Conservation (phyloP, 2,797 vertebrate species). For the Taenioides sp. region DNA sequence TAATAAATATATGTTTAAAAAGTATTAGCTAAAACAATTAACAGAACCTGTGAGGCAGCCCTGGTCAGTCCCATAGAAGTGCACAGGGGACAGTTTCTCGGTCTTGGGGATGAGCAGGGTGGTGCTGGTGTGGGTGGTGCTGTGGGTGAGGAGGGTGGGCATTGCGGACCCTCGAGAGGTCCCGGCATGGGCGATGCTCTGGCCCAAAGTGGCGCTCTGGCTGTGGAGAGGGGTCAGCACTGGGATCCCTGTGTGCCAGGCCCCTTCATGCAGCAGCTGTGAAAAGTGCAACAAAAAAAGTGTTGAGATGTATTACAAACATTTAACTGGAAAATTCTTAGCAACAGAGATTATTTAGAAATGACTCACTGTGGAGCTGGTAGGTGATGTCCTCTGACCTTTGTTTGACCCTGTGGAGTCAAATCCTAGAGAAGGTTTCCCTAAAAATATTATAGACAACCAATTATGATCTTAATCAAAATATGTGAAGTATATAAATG, state of each 20-base stretch:
- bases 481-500: background rate
- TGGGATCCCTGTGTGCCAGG: slow-evolving; percentile 58
- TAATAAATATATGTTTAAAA: background rate
- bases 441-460: slow-evolving; percentile 52
- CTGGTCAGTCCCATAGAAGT: slow-evolving; percentile 74
- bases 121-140: slow-evolving; percentile 39
- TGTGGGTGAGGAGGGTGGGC: slow-evolving; percentile 64
- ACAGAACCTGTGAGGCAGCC: slow-evolving; percentile 64
- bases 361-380: slow-evolving; percentile 66
- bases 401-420: slow-evolving; percentile 59
- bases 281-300: background rate
- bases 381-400: slow-evolving; percentile 67
- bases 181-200: slow-evolving; percentile 32
- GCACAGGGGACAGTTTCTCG: slow-evolving; percentile 87
- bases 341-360: slow-evolving; percentile 24
- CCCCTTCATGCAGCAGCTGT: slow-evolving; percentile 56
- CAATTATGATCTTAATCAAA: background rate
- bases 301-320: background rate
- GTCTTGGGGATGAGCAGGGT: slow-evolving; percentile 84
- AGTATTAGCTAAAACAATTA: background rate
- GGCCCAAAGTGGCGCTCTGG: slow-evolving; percentile 43
- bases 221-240: slow-evolving; percentile 46
- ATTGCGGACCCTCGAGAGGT: slow-evolving; percentile 53
- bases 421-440: slow-evolving; percentile 68
- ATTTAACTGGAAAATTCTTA: no score